Conservation (phyloP, 2,113 vertebrate genomes). For the Fulica atra region DNA sequence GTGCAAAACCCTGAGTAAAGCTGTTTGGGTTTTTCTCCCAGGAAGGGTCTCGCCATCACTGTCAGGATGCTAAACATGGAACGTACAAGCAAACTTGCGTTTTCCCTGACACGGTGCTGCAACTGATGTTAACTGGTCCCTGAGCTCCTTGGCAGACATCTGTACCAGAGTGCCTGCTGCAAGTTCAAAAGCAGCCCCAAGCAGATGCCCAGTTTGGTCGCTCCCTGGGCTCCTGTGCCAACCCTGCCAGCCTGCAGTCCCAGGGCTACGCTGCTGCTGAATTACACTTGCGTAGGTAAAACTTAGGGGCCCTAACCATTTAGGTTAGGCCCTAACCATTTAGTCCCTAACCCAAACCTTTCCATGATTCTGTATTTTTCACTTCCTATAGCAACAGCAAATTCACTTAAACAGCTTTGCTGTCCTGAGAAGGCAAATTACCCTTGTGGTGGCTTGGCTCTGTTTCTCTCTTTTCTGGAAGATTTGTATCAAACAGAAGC, state of each 20-base stretch:
- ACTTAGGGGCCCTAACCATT: too few species aligned
- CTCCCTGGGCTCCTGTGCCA: not conserved
- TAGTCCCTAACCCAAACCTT: too few species aligned
- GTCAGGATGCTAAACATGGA: not conserved
- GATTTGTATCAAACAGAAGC: not conserved
- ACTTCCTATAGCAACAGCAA: not conserved
- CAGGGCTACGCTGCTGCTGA: not conserved
- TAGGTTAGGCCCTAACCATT: too few species aligned
- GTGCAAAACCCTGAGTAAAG: not conserved
- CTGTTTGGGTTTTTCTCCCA: not conserved
- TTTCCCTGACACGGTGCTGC: not conserved
- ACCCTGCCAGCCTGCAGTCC: not conserved
- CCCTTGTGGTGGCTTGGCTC: not conserved
- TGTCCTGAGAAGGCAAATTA: not conserved
- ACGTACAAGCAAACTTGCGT: not conserved
- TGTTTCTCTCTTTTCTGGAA: not conserved
- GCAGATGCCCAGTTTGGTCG: accelerated
- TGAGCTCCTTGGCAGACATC: not conserved
- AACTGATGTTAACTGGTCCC: not conserved
- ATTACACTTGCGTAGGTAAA: too few species aligned
- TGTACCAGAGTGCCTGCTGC: not conserved
- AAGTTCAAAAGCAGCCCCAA: not conserved
- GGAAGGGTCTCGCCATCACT: not conserved
- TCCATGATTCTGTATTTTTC: not conserved
- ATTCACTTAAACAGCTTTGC: not conserved